Percentiles rank a stretch among this genome's conserved stretches.
Evolutionary conservation across 2,888 invertebrate species (phyloP).

Genomic region (Noctua fimbriata): DNA sequence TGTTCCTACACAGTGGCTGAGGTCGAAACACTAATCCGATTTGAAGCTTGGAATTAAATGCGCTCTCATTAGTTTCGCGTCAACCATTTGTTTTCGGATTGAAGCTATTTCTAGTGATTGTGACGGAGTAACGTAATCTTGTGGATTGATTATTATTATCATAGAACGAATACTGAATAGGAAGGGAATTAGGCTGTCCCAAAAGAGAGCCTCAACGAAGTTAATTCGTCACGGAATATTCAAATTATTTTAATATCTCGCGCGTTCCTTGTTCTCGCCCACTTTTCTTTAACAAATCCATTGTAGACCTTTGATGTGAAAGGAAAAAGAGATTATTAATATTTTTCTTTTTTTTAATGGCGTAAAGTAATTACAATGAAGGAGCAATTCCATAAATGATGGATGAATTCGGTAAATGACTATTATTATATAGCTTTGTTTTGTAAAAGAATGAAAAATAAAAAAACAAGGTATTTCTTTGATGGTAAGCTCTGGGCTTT

Average conservation of each 20-base stretch:
- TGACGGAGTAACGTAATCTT: slow-evolving; percentile 39
- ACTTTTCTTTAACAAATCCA: background rate
- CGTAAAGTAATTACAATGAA: background rate
- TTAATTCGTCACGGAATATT: slow-evolving; percentile 43
- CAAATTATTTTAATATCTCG: slow-evolving; percentile 21
- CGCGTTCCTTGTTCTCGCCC: slow-evolving; percentile 1
- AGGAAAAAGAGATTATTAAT: background rate
- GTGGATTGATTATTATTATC: slow-evolving; percentile 46
- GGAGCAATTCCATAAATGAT: slow-evolving; percentile 2
- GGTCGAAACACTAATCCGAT: slow-evolving; percentile 57
- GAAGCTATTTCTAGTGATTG: slow-evolving; percentile 29
- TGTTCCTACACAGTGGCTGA: background rate
- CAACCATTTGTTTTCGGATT: slow-evolving; percentile 60
- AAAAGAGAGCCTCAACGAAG: slow-evolving; percentile 1
- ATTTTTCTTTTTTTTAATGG: slow-evolving; percentile 7
- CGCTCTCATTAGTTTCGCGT: slow-evolving; percentile 49
- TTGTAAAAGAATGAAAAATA: background rate
- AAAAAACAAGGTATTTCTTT: background rate
- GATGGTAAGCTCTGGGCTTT: background rate
- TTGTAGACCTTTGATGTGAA: slow-evolving; percentile 1
- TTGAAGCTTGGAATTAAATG: slow-evolving; percentile 60
- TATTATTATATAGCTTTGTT: background rate
- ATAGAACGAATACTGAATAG: slow-evolving; percentile 33
- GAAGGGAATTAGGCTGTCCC: background rate
- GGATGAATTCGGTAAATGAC: background rate